These are phyloP conservation scores for Crossaster papposus DNA, from an alignment of 53 echinoderm and acorn worm species.

Conservation along the genomic window DNA sequence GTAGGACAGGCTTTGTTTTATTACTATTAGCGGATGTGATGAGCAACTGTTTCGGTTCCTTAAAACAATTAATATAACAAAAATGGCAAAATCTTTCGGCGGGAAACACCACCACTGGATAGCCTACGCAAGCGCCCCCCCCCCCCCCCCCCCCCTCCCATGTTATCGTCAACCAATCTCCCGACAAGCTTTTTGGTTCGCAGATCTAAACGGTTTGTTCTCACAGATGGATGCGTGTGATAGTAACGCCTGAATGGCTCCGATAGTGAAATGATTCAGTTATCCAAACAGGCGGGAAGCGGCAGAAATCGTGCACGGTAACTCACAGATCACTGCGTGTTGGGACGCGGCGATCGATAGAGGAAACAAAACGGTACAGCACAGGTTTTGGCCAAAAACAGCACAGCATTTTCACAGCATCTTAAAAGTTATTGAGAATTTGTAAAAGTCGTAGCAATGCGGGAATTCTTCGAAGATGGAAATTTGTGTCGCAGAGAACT, in stretches of 20 bases:
- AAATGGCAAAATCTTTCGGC: background rate
- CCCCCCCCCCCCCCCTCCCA: background rate
- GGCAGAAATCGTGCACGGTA: background rate
- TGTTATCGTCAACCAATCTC: background rate
- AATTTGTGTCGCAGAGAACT: too few relatives aligned
- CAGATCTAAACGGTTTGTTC: constrained; percentile 25
- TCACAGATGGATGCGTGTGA: constrained; percentile 32
- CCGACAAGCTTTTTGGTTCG: constrained; percentile 24
- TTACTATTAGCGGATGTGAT: too few relatives aligned
- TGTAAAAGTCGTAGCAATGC: too few relatives aligned
- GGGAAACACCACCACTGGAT: too few relatives aligned
- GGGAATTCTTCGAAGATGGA: too few relatives aligned
- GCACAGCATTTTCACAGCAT: too few relatives aligned
- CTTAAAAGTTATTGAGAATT: too few relatives aligned
- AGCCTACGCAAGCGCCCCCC: background rate
- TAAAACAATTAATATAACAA: too few relatives aligned
- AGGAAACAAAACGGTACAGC: too few relatives aligned
- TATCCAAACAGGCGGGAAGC: constrained; percentile 17
- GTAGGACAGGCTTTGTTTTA: too few relatives aligned
- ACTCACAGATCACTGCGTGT: constrained; percentile 37
- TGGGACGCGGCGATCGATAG: constrained; percentile 22
- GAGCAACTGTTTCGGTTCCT: too few relatives aligned
- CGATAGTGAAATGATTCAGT: constrained; percentile 39
- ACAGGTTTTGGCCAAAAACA: too few relatives aligned
- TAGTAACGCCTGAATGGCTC: constrained; percentile 14